phyloP scores from a whole-genome alignment of 2,797 vertebrate genomes.

The Crenuchus spilurus region DNA sequence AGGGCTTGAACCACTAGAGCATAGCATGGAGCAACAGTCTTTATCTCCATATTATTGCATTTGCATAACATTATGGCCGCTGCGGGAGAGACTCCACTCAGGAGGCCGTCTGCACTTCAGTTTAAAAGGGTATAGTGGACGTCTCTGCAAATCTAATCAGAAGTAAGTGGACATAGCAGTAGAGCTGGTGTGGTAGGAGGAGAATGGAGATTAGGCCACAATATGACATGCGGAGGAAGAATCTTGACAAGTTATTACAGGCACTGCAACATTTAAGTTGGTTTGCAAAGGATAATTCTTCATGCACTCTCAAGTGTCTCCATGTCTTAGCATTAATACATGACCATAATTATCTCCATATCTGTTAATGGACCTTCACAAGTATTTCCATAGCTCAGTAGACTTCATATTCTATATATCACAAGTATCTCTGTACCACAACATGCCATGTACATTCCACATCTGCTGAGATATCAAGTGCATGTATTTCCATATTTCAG shows the following conservation, averaged over 20 bases:
- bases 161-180: conserved; percentile 77
- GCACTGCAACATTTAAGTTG: conserved; percentile 29
- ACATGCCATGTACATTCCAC: not conserved
- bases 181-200: conserved; percentile 56
- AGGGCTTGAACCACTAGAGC: conserved; percentile 80
- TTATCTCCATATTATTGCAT: conserved; percentile 87
- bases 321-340: not conserved
- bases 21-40: conserved; percentile 76
- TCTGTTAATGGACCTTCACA: not conserved
- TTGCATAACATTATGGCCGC: conserved; percentile 81
- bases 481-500: not conserved
- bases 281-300: conserved; percentile 3
- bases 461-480: too few species aligned
- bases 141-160: conserved; percentile 84
- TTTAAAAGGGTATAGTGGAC: conserved; percentile 73
- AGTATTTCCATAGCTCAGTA: not conserved
- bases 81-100: conserved; percentile 74
- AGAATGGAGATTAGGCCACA: conserved; percentile 45
- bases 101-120: conserved; percentile 57
- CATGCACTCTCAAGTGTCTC: not conserved
- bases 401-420: not conserved
- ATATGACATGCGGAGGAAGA: conserved; percentile 44
- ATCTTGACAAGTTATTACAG: conserved; percentile 26
- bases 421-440: not conserved
- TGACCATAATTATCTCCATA: too few species aligned